Base-by-base conservation (phyloP, 2,113 vertebrate species). In the Heterocephalus glaber region DNA sequence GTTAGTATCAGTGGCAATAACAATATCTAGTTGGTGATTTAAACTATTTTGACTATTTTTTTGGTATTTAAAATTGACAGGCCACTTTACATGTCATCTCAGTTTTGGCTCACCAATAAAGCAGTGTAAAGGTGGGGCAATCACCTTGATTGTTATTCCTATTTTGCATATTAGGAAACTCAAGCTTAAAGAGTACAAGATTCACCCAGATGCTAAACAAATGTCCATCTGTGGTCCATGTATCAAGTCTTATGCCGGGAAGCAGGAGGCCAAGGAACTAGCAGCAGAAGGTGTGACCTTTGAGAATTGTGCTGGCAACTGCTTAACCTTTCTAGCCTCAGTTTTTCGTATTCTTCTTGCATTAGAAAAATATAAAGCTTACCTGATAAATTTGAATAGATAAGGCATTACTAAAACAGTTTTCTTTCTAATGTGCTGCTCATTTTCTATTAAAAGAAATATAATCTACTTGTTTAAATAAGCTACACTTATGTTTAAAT, bases 401-500 rank as follows among this genome's bases (percentile, higher is more conserved):
- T 7, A 82, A 90, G 60, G 19, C 24, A 83, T 70, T 93, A 33
- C 68, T 91, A 65, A 79, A 95, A 54, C 8, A n/a, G 35, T 83
- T 96, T 88, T 82, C 38, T 80, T 68, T 47, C 9, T 82, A 35
- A 61, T 92, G 4, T 65, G 60, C 83, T 96, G 84, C 47, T 92
- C 68, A 20, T 66, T 56, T 38, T 60, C 16, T 47, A 65, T 65
- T 93, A 74, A 86, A 82, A 63, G 47, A 92, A 38, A 74, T 89
- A 76, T n/a, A 91, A 81, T 95, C 60, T 47, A 49, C 44, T 84
- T 94, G 35, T 76, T 95, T 70, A 90, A 38, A 66, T 77, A 85
- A 81, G 92, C 74, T 70, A 95, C 8, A 63, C 47, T 60, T 30
- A 19, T 94, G 52, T 91, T 76, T 84, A 94, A 95, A 87, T 22